Evolutionary conservation across 2,797 vertebrate genomes (phyloP).

Genomic region (Phyllotis vaccarum): DNA sequence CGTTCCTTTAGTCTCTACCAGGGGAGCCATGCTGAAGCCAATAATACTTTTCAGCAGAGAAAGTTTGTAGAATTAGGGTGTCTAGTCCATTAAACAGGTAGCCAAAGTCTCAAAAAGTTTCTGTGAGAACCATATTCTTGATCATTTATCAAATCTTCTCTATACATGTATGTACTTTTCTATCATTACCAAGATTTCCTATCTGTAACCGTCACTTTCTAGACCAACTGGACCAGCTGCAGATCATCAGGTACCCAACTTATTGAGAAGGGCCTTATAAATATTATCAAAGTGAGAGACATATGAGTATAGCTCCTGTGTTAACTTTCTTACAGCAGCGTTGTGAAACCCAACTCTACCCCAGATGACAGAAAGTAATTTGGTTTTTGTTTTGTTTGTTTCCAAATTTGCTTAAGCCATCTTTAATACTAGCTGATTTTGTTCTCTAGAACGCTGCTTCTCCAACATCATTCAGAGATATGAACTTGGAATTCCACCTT

Average conservation of each 20-base stretch:
- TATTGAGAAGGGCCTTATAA: background rate
- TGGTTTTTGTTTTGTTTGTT: background rate
- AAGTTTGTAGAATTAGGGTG: background rate
- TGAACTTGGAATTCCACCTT: background rate
- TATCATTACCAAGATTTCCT: background rate
- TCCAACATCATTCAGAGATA: conserved; percentile 17
- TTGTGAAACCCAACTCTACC: background rate
- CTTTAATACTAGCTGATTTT: conserved; percentile 29
- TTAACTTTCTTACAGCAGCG: background rate
- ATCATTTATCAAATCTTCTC: background rate
- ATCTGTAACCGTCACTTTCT: background rate
- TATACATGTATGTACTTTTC: background rate
- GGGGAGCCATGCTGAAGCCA: background rate
- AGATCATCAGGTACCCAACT: background rate
- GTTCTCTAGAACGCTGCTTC: background rate
- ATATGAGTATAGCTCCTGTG: background rate
- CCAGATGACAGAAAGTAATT: background rate
- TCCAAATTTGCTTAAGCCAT: background rate
- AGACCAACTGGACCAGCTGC: background rate
- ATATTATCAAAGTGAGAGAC: background rate
- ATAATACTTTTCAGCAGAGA: background rate
- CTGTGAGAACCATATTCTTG: background rate
- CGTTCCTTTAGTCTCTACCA: background rate
- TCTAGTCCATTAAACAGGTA: background rate
- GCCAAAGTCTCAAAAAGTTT: background rate